Base-by-base conservation (phyloP, 2,888 invertebrate species). In the Caenorhabditis becei region DNA sequence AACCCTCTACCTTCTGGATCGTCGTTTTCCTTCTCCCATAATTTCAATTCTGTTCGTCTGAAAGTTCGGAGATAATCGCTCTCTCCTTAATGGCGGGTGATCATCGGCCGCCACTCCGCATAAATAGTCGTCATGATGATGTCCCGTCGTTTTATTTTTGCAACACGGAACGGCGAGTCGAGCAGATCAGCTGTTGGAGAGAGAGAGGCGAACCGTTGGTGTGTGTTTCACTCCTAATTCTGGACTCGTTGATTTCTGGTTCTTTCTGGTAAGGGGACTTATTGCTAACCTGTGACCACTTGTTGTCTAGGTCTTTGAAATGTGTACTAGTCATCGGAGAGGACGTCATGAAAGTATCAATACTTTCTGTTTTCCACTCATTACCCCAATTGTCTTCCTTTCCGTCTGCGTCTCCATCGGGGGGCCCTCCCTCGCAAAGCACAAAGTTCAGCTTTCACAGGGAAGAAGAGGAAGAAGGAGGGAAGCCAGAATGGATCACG, bases 241-340 rank as follows among this genome's bases (percentile, higher is more conserved):
- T 66, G 66, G 62, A 63, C 66, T 66, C 53, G 66, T 54, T 66
- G 66, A 51, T 66, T 66, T 65, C 53, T 65, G 65, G 53, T 65
- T 65, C 24, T n/a, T 37, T 47, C 10, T 65, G 32, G 32, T 53
- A 23, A 37, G 16, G 32, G 10, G 0, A 23, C 37, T 23, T 11
- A 16, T 47, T 23, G 4, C 16, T 32, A 70, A 70, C 70, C 62
- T 61, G 62, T 71, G 70, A 70, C 70, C 53, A 71, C 70, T 71
- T 71, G 70, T 71, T 71, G 61, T 71, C 70, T 71, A 54, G 61
- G 62, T 61, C 62, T 67, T 67, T 58, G 67, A 67, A 47, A 58
- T 69, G 62, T 71, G 70, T 62, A 62, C 47, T 58, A 58, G 37
- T 61, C 26, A 41, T 70, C 26, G 8, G 32, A 7, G 26, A 11